Conservation (phyloP, 1,140 invertebrate genomes). For the Bacillus rossius region DNA sequence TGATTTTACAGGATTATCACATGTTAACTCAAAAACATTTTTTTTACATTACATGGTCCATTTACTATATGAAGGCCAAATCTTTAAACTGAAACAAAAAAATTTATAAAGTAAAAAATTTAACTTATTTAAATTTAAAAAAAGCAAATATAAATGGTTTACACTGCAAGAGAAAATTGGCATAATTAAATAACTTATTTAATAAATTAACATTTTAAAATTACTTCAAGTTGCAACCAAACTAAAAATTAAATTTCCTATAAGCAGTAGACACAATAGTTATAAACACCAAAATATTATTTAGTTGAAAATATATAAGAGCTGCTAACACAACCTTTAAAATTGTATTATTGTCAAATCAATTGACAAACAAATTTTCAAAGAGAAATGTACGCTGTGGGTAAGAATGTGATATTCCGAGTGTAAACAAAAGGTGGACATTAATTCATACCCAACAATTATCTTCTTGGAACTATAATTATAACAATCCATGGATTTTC, state of each 20-base stretch:
- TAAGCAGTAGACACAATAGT: not conserved
- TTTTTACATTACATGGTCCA: conserved; percentile 2
- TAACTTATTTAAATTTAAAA: not conserved
- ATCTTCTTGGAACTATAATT: not conserved
- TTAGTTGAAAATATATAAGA: not conserved
- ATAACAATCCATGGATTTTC: no score
- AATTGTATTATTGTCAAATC: no score
- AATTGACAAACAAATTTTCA: not conserved
- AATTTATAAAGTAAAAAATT: not conserved
- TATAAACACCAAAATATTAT: not conserved
- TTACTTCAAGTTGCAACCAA: not conserved
- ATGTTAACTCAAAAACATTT: conserved; percentile 7
- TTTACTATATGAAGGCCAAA: not conserved
- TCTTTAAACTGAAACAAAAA: not conserved
- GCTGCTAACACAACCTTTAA: no score
- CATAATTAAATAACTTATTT: not conserved
- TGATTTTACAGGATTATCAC: no score
- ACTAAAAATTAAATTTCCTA: not conserved
- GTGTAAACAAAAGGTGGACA: no score
- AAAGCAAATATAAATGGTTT: not conserved
- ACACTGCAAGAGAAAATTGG: not conserved
- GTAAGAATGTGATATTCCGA: no score
- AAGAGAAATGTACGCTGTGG: conserved; percentile 6
- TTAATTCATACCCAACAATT: not conserved
- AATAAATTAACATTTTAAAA: not conserved